Conservation (phyloP, 2,888 invertebrate species). For the Brachypalpus laphriformis region DNA sequence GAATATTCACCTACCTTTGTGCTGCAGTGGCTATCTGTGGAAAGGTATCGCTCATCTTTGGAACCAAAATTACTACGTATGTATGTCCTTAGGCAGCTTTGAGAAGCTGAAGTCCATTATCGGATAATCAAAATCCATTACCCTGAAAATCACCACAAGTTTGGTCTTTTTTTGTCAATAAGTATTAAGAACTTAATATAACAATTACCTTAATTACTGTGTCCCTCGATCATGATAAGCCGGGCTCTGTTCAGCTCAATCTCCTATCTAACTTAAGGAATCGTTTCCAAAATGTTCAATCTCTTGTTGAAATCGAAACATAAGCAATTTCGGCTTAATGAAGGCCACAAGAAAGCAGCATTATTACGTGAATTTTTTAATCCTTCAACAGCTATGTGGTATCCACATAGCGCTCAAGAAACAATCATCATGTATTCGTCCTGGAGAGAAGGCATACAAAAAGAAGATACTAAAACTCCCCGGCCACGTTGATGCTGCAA, state of each 20-base stretch:
- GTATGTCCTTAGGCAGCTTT: neutral
- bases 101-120: neutral
- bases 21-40: no score
- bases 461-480: conserved; percentile 25
- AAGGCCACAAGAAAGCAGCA: neutral
- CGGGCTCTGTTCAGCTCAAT: neutral
- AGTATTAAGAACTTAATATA: neutral
- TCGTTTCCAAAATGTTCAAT: neutral
- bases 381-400: neutral
- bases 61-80: neutral
- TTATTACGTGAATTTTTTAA: conserved; percentile 17
- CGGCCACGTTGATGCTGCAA: conserved; percentile 68
- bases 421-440: conserved; percentile 8
- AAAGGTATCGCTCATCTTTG: neutral
- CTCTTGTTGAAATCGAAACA: conserved; percentile 1
- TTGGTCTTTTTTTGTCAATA: neutral
- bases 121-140: neutral
- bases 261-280: neutral
- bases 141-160: neutral
- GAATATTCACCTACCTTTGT: no score
- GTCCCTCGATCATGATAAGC: neutral
- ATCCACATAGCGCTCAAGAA: neutral
- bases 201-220: neutral
- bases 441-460: neutral
- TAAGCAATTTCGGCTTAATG: conserved; percentile 15